Evolutionary conservation across 2,888 invertebrate genomes (phyloP).

Genomic region (Neoascia interrupta): DNA sequence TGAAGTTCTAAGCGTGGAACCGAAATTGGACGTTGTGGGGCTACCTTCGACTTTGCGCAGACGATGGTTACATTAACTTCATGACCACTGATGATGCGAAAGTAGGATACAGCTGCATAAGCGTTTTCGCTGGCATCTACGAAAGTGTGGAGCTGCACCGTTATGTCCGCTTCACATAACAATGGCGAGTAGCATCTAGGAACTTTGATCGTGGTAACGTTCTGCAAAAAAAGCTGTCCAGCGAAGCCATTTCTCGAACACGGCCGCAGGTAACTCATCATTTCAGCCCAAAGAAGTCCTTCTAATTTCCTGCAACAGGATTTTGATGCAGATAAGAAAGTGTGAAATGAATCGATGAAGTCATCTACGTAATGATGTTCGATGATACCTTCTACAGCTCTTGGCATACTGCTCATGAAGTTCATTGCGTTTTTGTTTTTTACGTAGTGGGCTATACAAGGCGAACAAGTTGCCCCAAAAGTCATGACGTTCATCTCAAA

Average conservation of each 20-base stretch:
- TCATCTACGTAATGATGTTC: conserved; percentile 38
- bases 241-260: conserved; percentile 29
- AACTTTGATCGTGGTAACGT: conserved; percentile 30
- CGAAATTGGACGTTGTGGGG: background rate
- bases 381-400: conserved; percentile 21
- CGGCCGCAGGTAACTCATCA: conserved; percentile 37
- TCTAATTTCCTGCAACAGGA: conserved; percentile 65
- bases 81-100: background rate
- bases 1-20: conserved; percentile 64
- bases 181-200: conserved; percentile 58
- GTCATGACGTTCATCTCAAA: conserved; percentile 68
- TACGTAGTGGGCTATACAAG: conserved; percentile 54
- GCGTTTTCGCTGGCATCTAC: conserved; percentile 51
- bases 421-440: conserved; percentile 24
- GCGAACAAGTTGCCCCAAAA: conserved; percentile 46
- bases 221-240: conserved; percentile 29
- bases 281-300: conserved; percentile 53
- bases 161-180: conserved; percentile 42
- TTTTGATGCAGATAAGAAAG: conserved; percentile 60
- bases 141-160: too few species aligned
- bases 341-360: conserved; percentile 29
- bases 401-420: background rate
- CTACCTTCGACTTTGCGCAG: conserved; percentile 62
- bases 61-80: conserved; percentile 24
- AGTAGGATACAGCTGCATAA: conserved; percentile 26